A percentile compares a stretch with the other conserved stretches of the same genome.
Conservation (phyloP, 2,797 vertebrate genomes). For the Eidolon dupreanum region DNA sequence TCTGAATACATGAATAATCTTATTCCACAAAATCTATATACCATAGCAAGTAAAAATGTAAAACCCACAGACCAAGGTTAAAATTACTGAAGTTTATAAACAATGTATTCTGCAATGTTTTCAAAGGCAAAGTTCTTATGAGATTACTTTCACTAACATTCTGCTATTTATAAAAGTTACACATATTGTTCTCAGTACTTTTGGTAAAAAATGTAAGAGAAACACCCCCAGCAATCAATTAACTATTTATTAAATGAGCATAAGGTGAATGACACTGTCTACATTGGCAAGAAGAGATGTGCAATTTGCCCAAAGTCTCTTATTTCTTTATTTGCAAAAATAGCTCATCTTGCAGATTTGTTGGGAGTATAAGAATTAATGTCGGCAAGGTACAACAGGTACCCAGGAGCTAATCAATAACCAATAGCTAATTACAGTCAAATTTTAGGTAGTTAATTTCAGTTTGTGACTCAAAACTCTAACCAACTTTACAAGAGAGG, state of each 20-base stretch:
- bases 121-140: slow-evolving; percentile 2
- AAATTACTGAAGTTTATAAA: background rate
- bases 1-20: background rate
- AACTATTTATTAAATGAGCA: background rate
- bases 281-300: background rate
- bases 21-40: background rate
- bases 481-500: background rate
- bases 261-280: background rate
- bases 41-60: background rate
- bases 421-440: background rate
- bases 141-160: background rate
- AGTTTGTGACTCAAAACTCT: background rate
- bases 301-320: background rate
- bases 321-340: background rate
- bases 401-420: background rate
- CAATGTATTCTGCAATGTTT: background rate
- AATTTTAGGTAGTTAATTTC: background rate
- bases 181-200: background rate
- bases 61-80: background rate
- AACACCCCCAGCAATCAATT: background rate
- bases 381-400: background rate
- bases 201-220: background rate
- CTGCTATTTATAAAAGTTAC: slow-evolving; percentile 21
- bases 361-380: background rate
- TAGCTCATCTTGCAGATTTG: background rate